phyloP scores from a whole-genome alignment of 2,113 vertebrate species.

The Colinus virginianus region DNA sequence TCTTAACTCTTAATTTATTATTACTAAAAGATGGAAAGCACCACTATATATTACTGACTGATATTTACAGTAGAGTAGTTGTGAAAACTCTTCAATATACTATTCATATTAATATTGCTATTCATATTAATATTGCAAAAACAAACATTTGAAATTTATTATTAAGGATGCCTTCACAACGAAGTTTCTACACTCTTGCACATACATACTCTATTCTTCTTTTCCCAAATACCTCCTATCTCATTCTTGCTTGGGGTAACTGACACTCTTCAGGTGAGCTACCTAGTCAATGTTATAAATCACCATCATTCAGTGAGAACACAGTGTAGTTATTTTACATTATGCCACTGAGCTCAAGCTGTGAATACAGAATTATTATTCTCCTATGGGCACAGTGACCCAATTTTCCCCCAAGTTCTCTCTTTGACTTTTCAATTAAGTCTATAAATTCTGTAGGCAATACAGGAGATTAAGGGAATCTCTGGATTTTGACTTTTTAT shows the following conservation, averaged over 20 bases:
- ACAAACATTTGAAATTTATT: not conserved
- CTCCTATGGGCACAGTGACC: not conserved
- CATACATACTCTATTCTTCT: not conserved
- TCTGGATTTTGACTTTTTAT: not conserved
- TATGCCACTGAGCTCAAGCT: not conserved
- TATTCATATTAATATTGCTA: not conserved
- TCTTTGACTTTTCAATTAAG: not conserved
- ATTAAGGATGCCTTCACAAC: not conserved
- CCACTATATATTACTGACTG: not conserved
- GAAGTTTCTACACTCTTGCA: not conserved
- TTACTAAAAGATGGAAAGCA: not conserved
- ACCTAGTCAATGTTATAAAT: not conserved
- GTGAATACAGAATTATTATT: not conserved
- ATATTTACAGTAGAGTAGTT: accelerated
- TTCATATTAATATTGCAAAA: not conserved
- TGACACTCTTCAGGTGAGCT: not conserved
- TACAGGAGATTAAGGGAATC: not conserved
- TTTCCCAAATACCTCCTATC: not conserved
- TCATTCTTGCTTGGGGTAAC: not conserved
- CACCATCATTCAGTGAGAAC: not conserved
- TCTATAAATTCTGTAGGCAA: not conserved
- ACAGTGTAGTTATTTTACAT: not conserved
- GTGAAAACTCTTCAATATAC: not conserved
- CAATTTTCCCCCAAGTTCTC: not conserved
- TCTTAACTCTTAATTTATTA: not conserved